phyloP scores from a whole-genome alignment of 2,113 vertebrate species.

The Nyctereutes procyonoides region DNA sequence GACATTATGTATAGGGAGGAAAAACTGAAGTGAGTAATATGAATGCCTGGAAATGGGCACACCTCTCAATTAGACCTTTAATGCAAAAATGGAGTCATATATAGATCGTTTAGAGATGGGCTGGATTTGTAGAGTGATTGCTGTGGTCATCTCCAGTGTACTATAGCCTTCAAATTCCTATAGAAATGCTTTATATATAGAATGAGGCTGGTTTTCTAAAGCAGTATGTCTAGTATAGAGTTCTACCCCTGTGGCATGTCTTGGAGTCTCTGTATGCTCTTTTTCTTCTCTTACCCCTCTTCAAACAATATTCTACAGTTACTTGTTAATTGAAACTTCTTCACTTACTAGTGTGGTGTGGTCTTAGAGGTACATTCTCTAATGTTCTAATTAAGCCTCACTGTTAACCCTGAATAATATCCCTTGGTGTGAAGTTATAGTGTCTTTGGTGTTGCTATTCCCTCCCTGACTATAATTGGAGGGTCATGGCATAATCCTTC shows the following conservation, averaged over 20 bases:
- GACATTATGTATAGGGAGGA: not conserved
- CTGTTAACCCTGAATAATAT: not conserved
- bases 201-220: not conserved
- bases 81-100: not conserved
- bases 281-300: not conserved
- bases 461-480: not conserved
- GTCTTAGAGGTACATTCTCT: not conserved
- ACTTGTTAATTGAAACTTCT: not conserved
- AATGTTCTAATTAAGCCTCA: not conserved
- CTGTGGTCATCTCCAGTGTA: not conserved
- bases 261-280: not conserved
- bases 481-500: too few species aligned
- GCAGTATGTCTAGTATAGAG: not conserved
- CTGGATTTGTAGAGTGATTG: not conserved
- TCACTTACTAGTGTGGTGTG: not conserved
- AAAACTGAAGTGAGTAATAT: not conserved
- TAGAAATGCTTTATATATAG: not conserved
- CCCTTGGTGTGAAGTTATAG: not conserved
- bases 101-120: not conserved
- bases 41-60: not conserved
- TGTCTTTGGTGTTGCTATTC: not conserved
- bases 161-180: not conserved
- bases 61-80: not conserved
- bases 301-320: not conserved
- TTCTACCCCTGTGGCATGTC: not conserved